Evolutionary conservation across 2,797 vertebrate genomes (phyloP).

Genomic region (Rhinatrema bivittatum): DNA sequence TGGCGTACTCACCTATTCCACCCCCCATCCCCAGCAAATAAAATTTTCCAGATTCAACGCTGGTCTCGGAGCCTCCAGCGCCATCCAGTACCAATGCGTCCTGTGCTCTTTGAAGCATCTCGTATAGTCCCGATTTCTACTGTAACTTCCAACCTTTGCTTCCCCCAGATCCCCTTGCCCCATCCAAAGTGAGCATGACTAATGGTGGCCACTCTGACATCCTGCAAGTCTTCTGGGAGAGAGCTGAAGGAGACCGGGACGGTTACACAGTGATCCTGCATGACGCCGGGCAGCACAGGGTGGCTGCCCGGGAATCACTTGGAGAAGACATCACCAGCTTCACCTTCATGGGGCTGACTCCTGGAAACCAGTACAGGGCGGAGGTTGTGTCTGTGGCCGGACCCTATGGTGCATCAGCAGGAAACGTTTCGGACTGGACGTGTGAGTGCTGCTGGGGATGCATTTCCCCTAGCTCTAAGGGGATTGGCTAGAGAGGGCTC

Average conservation of each 20-base stretch:
- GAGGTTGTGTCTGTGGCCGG: constrained; percentile 13
- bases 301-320: constrained; percentile 11
- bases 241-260: constrained; percentile 11
- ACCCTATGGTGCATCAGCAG: neutral
- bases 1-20: no score
- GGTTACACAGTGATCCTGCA: constrained; percentile 43
- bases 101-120: neutral
- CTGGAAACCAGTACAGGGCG: constrained; percentile 40
- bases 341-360: constrained; percentile 33
- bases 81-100: neutral
- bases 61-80: no score
- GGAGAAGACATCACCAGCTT: constrained; percentile 25
- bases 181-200: constrained; percentile 24
- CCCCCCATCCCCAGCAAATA: neutral
- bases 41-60: no score
- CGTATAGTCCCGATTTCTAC: no score
- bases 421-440: constrained; percentile 40
- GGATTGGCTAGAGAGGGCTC: neutral
- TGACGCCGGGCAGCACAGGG: constrained; percentile 19
- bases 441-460: constrained; percentile 20
- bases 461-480: neutral
- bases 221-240: constrained; percentile 26
- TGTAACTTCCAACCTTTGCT: no score
- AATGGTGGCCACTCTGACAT: constrained; percentile 33
- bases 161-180: constrained; percentile 33